Evolutionary conservation across 92 coral and sea anemone genomes (phyloP).

Genomic region (Nematostella vectensis): DNA sequence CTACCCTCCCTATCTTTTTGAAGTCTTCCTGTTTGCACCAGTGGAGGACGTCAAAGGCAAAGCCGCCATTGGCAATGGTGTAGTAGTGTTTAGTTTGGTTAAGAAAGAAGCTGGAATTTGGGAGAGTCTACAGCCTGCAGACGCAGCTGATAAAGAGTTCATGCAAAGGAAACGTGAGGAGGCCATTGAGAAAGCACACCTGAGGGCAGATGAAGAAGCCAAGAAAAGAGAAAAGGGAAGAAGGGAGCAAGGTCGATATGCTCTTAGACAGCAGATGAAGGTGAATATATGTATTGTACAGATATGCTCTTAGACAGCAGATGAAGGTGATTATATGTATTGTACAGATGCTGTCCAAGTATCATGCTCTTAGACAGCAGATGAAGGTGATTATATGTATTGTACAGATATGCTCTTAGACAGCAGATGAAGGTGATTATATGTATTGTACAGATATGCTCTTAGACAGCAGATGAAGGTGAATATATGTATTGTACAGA

Average conservation of each 20-base stretch:
- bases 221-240: constrained; percentile 57
- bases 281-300: too few relatives aligned
- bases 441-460: too few relatives aligned
- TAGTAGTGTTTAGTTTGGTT: constrained; percentile 57
- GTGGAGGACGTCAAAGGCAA: constrained; percentile 77
- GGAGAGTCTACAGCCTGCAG: constrained; percentile 59
- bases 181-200: constrained; percentile 71
- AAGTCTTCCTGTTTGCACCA: constrained; percentile 64
- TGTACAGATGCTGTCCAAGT: too few relatives aligned
- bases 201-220: constrained; percentile 51
- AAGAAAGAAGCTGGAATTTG: constrained; percentile 66
- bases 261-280: constrained; percentile 87
- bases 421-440: too few relatives aligned
- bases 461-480: too few relatives aligned
- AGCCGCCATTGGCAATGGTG: constrained; percentile 74
- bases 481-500: too few relatives aligned
- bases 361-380: too few relatives aligned
- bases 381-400: too few relatives aligned
- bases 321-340: too few relatives aligned
- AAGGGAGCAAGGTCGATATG: constrained; percentile 78
- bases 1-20: constrained; percentile 96
- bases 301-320: too few relatives aligned
- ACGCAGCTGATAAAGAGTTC: constrained; percentile 76
- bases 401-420: too few relatives aligned
- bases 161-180: constrained; percentile 67